Percentiles rank a stretch among this genome's conserved stretches.
Evolutionary conservation across 2,797 vertebrate species (phyloP).

Genomic region (Gymnocypris eckloni): DNA sequence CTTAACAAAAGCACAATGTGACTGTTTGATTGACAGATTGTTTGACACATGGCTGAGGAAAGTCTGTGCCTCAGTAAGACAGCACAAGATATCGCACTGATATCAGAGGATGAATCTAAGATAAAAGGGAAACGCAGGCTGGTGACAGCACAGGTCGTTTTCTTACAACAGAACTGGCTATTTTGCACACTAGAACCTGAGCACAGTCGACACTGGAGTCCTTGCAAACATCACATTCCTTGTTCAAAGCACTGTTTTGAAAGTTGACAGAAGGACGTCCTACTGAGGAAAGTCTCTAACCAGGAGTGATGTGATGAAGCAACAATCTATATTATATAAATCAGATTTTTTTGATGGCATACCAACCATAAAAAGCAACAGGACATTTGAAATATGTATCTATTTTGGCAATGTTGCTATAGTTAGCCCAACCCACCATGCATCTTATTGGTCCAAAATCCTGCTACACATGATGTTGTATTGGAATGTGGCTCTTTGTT

Average conservation of each 20-base stretch:
- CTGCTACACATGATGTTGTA: background rate
- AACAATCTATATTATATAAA: background rate
- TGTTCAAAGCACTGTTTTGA: slow-evolving; percentile 30
- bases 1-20: background rate
- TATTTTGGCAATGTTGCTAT: too few relatives aligned
- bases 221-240: background rate
- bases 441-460: background rate
- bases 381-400: background rate
- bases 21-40: slow-evolving; percentile 38
- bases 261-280: slow-evolving; percentile 30
- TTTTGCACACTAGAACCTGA: background rate
- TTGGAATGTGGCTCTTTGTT: background rate
- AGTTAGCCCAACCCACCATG: background rate
- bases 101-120: slow-evolving; percentile 36
- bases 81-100: slow-evolving; percentile 10
- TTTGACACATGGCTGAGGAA: slow-evolving; percentile 18
- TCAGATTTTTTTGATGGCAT: too few relatives aligned
- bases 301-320: too few relatives aligned
- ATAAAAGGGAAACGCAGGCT: slow-evolving; percentile 26
- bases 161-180: slow-evolving; percentile 5
- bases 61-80: background rate
- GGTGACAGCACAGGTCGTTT: slow-evolving; percentile 21
- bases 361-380: background rate
- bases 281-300: background rate
- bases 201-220: background rate